Percentiles rank a stretch among this genome's conserved stretches.
Conservation (phyloP, 1,140 invertebrate genomes). For the Varroa destructor region DNA sequence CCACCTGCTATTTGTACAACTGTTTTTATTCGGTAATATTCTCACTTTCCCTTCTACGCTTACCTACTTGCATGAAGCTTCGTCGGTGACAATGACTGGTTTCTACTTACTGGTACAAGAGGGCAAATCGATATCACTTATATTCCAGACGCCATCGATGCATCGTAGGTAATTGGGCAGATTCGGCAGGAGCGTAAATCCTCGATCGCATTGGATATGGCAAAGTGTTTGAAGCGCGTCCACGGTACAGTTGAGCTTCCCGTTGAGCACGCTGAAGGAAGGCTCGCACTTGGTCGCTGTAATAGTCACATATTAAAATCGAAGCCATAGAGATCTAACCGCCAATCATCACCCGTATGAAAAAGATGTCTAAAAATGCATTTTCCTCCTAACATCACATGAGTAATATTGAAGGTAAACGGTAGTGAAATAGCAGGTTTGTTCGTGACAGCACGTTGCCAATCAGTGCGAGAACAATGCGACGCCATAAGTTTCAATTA, state of each 20-base stretch:
- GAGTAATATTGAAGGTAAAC: no score
- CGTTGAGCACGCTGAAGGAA: slow-evolving; percentile 40
- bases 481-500: no score
- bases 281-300: slow-evolving; percentile 16
- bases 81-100: no score
- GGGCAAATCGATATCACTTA: slow-evolving; percentile 41
- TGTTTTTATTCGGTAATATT: no score
- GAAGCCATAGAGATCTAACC: no score
- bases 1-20: no score
- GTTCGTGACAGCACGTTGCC: no score
- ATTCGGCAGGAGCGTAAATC: slow-evolving; percentile 43
- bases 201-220: slow-evolving; percentile 47
- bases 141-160: slow-evolving; percentile 44
- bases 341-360: no score
- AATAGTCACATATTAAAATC: slow-evolving; percentile 3
- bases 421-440: no score
- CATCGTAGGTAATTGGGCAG: slow-evolving; percentile 44
- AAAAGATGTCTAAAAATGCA: slow-evolving; percentile 11
- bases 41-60: no score
- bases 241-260: slow-evolving; percentile 46
- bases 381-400: neutral
- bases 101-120: slow-evolving; percentile 48
- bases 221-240: slow-evolving; percentile 45
- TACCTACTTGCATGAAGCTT: no score
- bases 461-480: no score